A percentile compares a stretch with the other conserved stretches of the same genome.
Conservation (phyloP, 2,797 vertebrate species). For the Brachyalestes nurse region DNA sequence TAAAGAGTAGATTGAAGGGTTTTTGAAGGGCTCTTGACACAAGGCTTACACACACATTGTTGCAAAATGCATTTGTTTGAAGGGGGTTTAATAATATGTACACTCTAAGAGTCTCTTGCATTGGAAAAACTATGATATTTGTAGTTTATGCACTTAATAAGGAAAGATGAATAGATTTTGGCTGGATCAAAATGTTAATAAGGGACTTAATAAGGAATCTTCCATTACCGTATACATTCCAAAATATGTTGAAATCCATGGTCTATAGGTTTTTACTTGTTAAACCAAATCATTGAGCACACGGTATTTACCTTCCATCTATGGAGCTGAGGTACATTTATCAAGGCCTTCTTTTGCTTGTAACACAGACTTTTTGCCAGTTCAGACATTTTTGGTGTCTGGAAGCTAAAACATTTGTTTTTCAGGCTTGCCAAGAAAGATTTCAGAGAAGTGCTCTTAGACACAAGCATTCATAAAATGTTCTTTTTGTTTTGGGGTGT, state of each 20-base stretch:
- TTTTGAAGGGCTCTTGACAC: constrained; percentile 19
- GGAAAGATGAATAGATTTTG: neutral
- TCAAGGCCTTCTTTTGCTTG: constrained; percentile 39
- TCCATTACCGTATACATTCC: neutral
- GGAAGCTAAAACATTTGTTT: constrained; percentile 56
- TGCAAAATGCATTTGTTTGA: constrained; percentile 16
- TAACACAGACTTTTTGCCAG: constrained; percentile 50
- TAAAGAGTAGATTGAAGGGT: constrained; percentile 24
- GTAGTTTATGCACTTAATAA: neutral
- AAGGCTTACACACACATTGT: neutral
- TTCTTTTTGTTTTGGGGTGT: constrained; percentile 59
- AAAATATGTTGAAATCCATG: neutral
- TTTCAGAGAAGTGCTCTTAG: constrained; percentile 51
- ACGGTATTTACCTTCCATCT: constrained; percentile 4
- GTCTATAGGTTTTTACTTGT: neutral
- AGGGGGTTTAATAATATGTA: neutral
- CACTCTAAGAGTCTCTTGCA: neutral
- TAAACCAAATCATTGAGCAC: neutral
- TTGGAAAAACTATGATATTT: neutral
- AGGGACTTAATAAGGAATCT: neutral
- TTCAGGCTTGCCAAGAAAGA: constrained; percentile 55
- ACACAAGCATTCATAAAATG: constrained; percentile 52
- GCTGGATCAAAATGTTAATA: neutral
- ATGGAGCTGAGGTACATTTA: constrained; percentile 11
- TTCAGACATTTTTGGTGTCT: constrained; percentile 57